These are phyloP conservation scores for Chelonia mydas DNA, from an alignment of 2,797 vertebrate species.

Conservation along the genomic window DNA sequence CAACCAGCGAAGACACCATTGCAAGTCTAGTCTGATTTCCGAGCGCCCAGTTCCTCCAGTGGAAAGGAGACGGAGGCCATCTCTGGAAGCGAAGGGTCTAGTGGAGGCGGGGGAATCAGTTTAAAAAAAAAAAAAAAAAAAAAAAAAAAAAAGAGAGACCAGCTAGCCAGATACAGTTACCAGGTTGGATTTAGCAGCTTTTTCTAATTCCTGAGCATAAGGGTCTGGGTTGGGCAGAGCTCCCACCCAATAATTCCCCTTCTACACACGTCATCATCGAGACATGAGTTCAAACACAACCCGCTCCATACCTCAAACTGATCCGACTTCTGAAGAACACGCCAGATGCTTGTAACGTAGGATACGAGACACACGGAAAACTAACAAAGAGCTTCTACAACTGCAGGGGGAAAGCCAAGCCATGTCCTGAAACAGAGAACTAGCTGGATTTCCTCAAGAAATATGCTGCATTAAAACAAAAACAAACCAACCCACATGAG, in stretches of 20 bases:
- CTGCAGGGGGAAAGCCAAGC: not conserved
- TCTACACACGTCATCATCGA: not conserved
- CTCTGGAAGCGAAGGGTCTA: not conserved
- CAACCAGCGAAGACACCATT: conserved; percentile 18
- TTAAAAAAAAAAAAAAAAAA: too few species aligned
- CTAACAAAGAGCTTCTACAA: not conserved
- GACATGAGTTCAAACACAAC: not conserved
- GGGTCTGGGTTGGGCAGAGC: conserved; percentile 8
- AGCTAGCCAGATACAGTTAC: conserved; percentile 30
- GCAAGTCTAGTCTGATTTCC: not conserved
- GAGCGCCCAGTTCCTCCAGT: not conserved
- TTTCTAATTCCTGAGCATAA: conserved; percentile 72
- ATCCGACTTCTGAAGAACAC: not conserved
- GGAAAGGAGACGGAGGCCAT: not conserved
- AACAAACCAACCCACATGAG: not conserved
- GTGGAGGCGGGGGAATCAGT: not conserved
- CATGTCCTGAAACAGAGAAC: not conserved
- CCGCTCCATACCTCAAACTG: conserved; percentile 20
- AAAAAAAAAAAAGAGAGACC: too few species aligned
- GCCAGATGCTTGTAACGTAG: not conserved
- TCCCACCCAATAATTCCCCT: not conserved
- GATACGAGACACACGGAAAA: not conserved
- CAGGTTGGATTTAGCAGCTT: conserved; percentile 50
- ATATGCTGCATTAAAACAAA: not conserved
- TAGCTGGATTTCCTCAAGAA: not conserved